Base-by-base conservation (phyloP, 2,113 vertebrate species). In the Mola mola region DNA sequence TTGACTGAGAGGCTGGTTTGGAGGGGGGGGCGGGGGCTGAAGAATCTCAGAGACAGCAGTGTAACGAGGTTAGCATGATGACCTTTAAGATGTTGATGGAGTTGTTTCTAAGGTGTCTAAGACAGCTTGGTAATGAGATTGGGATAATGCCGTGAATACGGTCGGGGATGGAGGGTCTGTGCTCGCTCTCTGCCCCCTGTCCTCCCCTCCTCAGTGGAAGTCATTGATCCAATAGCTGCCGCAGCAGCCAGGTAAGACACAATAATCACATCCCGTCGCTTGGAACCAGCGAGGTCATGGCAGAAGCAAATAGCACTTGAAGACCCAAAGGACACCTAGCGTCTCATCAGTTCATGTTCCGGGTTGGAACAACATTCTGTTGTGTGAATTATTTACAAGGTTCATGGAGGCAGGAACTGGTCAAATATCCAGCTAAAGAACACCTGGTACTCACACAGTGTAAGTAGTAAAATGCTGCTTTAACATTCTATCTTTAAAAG, bases 161-260 rank as follows among this genome's bases (percentile, higher is more conserved):
- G 24, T 41, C 9, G 29, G 26, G 6, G 12, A 15, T 29, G 24
- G 47, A 16, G n/a, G n/a, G 20, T 19, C 8, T 38, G 28, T 19
- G 25, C 46, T 65, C 47, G 40, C 38, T 40, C 24, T 29, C 26
- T 42, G 69, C 42, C 65, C 26, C 5, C 40, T 5, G 15, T 60
- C 48, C 53, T 25, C 15, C 4, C 20, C 10, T 53, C 16, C 24
- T 46, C 17, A 21, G n/a, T 52, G 6, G 49, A 62, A 43, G 52
- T 49, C 52, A 17, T 62, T 29, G 67, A 79, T 79, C 63, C 13
- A n/a, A n/a, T n/a, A n/a, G n/a, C n/a, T n/a, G n/a, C 43, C 29
- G n/a, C 10, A 48, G 36, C 17, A 11, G 26, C 55, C 19, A 15
- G 58, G 68, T 48, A 48, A 50, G 42, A 59, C 61, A 43, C 16